These are phyloP conservation scores for Herminia tarsipennalis DNA, from an alignment of 2,888 invertebrate genomes.

Conservation along the genomic window DNA sequence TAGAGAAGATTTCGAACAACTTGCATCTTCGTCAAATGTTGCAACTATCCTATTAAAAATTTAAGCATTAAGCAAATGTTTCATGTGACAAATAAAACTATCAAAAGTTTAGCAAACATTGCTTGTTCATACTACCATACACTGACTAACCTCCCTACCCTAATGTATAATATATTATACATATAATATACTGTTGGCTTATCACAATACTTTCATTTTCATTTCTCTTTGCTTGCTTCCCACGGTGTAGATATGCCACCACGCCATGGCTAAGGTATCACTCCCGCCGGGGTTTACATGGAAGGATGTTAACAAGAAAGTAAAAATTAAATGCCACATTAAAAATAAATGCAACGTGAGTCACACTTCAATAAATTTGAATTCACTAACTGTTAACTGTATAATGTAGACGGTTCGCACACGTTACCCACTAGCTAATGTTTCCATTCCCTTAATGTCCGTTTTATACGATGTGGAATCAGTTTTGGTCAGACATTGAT, in stretches of 20 bases:
- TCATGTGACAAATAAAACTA: neutral
- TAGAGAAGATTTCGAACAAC: neutral
- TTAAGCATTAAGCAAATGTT: too few species aligned
- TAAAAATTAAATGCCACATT: constrained; percentile 69
- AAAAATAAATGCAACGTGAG: constrained; percentile 73
- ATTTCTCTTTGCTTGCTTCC: constrained; percentile 69
- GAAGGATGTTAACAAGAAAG: constrained; percentile 77
- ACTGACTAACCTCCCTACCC: constrained; percentile 30
- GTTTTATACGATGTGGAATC: neutral
- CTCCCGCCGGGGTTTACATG: constrained; percentile 78
- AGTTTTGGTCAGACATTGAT: neutral
- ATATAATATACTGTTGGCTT: constrained; percentile 40
- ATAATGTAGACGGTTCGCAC: constrained; percentile 32
- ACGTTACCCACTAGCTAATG: constrained; percentile 33
- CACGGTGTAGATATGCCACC: constrained; percentile 72
- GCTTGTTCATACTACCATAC: constrained; percentile 16
- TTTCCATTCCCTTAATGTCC: constrained; percentile 9
- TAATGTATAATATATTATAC: constrained; percentile 24
- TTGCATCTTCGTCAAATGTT: neutral
- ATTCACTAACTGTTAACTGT: constrained; percentile 40
- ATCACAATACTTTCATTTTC: constrained; percentile 54
- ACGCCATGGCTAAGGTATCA: constrained; percentile 70
- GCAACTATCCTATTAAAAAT: too few species aligned
- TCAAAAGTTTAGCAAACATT: constrained; percentile 30
- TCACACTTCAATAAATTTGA: constrained; percentile 46